Evolutionary conservation across 2,113 vertebrate species (phyloP).

Genomic region (Nerophis lumbriciformis): DNA sequence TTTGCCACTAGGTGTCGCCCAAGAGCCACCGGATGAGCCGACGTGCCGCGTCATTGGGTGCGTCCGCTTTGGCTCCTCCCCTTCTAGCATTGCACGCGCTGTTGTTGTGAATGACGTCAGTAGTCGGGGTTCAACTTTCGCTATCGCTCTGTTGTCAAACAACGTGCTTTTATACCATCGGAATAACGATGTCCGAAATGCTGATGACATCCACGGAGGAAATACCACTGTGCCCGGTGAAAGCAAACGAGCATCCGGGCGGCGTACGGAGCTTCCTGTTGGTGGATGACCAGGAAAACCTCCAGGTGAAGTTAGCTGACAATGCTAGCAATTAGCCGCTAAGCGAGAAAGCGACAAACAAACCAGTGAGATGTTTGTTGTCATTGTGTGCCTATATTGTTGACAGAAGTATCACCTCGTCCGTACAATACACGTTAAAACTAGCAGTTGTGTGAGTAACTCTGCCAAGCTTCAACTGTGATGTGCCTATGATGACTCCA

Average conservation of each 20-base stretch:
- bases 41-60: slow-evolving; percentile 16
- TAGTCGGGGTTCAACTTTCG: slow-evolving; percentile 54
- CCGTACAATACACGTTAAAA: not conserved
- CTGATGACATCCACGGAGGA: slow-evolving; percentile 68
- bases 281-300: slow-evolving; percentile 75
- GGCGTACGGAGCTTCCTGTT: slow-evolving; percentile 68
- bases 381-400: too few relatives aligned
- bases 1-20: slow-evolving; percentile 47
- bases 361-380: not conserved
- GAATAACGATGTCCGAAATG: slow-evolving; percentile 67
- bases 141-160: slow-evolving; percentile 6
- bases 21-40: not conserved
- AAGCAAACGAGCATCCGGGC: slow-evolving; percentile 24
- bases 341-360: slow-evolving; percentile 15
- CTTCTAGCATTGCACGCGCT: slow-evolving; percentile 31
- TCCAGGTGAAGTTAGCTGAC: slow-evolving; percentile 69
- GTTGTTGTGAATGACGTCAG: slow-evolving; percentile 50
- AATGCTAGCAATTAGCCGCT: slow-evolving; percentile 40
- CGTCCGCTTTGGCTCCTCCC: slow-evolving; percentile 25
- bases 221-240: slow-evolving; percentile 29
- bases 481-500: not conserved
- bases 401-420: too few relatives aligned
- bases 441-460: not conserved
- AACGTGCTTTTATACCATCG: slow-evolving; percentile 4
- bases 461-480: not conserved